Evolutionary conservation across 2,113 vertebrate genomes (phyloP).

Genomic region (Callaeas wilsoni): DNA sequence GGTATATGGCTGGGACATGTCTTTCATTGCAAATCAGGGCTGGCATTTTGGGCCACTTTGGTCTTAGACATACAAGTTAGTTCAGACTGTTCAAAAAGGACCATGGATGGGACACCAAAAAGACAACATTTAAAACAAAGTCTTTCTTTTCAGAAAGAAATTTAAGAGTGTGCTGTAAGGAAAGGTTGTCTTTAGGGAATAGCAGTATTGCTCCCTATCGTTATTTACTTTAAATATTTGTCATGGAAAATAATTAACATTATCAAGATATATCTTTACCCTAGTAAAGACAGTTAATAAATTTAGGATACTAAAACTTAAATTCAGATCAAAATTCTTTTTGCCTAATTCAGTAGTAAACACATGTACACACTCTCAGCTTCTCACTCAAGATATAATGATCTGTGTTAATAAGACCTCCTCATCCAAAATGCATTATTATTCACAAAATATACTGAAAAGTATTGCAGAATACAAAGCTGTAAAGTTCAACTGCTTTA

Average conservation of each 20-base stretch:
- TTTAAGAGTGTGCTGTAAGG: not conserved
- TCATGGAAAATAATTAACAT: not conserved
- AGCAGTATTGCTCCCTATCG: not conserved
- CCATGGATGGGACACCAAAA: not conserved
- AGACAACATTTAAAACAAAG: not conserved
- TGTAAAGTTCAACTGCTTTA: not conserved
- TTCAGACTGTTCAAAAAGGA: not conserved
- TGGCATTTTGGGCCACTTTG: not conserved
- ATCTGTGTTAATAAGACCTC: not conserved
- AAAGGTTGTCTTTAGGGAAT: not conserved
- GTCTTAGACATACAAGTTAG: not conserved
- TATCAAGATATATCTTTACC: not conserved
- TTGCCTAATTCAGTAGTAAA: not conserved
- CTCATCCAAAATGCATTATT: not conserved
- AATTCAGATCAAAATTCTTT: not conserved
- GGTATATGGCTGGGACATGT: not conserved
- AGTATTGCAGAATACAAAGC: not conserved
- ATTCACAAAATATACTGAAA: not conserved
- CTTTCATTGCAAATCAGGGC: not conserved
- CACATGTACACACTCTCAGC: not conserved
- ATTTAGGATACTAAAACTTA: not conserved
- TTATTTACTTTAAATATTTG: not conserved
- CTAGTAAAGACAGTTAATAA: not conserved
- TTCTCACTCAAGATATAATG: not conserved
- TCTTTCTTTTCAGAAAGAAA: not conserved